These are phyloP conservation scores for Dascillus cervinus DNA, from an alignment of 2,888 invertebrate species.

Conservation along the genomic window DNA sequence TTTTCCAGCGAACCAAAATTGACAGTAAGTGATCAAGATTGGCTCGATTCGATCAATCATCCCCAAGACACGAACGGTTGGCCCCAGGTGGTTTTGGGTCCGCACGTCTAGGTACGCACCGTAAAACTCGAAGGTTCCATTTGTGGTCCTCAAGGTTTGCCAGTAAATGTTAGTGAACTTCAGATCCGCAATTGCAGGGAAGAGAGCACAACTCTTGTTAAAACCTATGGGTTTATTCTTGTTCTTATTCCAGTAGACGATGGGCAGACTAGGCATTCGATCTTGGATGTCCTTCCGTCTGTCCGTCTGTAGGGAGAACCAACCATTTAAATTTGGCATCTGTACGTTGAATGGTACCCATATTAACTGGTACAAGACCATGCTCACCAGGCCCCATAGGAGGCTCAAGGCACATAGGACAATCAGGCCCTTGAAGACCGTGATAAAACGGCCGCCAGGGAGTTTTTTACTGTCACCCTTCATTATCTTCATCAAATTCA, in stretches of 20 bases:
- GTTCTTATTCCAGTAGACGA: constrained; percentile 77
- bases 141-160: constrained; percentile 75
- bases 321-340: constrained; percentile 40
- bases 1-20: constrained; percentile 82
- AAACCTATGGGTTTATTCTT: constrained; percentile 65
- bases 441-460: constrained; percentile 41
- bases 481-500: no score
- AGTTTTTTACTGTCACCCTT: constrained; percentile 15
- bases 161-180: constrained; percentile 92
- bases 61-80: constrained; percentile 70
- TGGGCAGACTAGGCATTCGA: constrained; percentile 74
- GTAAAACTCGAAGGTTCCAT: constrained; percentile 85
- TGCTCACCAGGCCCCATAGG: constrained; percentile 44
- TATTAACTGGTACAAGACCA: constrained; percentile 40
- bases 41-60: constrained; percentile 90
- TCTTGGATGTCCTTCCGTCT: constrained; percentile 67
- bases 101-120: constrained; percentile 85
- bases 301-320: constrained; percentile 47
- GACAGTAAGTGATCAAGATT: constrained; percentile 72
- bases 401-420: no score
- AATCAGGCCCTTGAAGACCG: constrained; percentile 42
- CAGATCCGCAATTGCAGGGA: constrained; percentile 82
- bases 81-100: constrained; percentile 68
- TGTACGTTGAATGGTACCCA: constrained; percentile 37
- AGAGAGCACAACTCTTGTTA: constrained; percentile 72